Evolutionary conservation across 2,113 vertebrate species (phyloP), one percentile per base, ranked within the genome.

Genomic region (Ammospiza nelsoni): DNA sequence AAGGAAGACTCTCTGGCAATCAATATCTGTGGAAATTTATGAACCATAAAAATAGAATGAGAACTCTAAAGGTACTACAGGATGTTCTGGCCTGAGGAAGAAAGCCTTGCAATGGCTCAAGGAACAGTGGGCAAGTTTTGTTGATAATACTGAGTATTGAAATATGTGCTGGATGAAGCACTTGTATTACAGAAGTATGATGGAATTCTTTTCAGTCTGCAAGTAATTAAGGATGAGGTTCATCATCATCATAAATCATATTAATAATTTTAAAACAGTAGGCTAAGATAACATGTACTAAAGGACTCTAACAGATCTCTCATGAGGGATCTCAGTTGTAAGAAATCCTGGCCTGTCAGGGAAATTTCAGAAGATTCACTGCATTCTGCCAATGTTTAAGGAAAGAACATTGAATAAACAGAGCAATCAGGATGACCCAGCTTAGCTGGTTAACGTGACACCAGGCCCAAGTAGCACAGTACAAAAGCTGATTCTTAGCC

Each of bases 361-460:
- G 81, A 84, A n/a, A 49, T 87, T 94, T 75, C 73, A 76, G 92
- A 82, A 82, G 89, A 31, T 25, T 82, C 39, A 12, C 4, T 61
- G 48, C 48, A 62, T 63, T 92, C 57, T 91, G 92, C 49, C 69
- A 95, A 23, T 92, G 63, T 94, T 96, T 84, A 92, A 91, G 84
- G 66, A 92, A 81, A 78, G 37, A 57, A 89, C 71, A 66, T 29
- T 51, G 92, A 96, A 86, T 57, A 93, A 84, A 74, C 37, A 76
- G 49, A 78, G 33, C 58, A 91, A 76, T 81, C 89, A 95, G 54
- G n/a, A 61, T 94, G 95, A 97, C 96, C 94, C 62, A 95, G 81
- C 48, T 87, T 73, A 52, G 63, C 63, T 62, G 89, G 93, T 89
- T 94, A 95, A 82, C 11, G 0, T 95, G 96, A 96, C 94, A 95